Evolutionary conservation across 2,113 vertebrate genomes (phyloP), one percentile per base, ranked within the genome.

Genomic region (Cromileptes altivelis): DNA sequence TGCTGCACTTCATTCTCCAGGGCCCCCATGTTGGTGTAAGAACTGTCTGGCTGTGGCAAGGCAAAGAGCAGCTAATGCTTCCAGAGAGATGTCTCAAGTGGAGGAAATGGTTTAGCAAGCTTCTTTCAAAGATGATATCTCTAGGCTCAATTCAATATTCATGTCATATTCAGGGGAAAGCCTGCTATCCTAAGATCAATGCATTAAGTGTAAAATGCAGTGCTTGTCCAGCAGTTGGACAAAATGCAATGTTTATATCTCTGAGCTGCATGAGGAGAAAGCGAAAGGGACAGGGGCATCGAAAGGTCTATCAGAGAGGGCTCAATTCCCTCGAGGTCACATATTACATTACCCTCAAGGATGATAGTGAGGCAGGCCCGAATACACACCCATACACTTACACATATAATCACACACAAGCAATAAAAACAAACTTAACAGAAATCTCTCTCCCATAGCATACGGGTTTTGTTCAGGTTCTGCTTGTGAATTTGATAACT

Each of bases 291-390:
- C 40, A 57, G 49, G 79, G 40, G 57, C 57, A 80, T 76, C 85
- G 15, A 45, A 75, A 70, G 84, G 64, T 87, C 68, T 19, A 30
- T 70, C 84, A 68, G 75, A 75, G 55, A 76, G 82, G 64, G 27
- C 30, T 90, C 81, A 45, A 14, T 81, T 89, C 85, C 61, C 79
- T 82, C 61, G 18, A n/a, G 84, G 84, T 86, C 72, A 50, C 81
- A 89, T 86, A 86, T 82, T 88, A 73, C 87, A 85, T 92, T 90
- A 86, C 84, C 81, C 78, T 90, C 64, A 33, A 69, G 49, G 76
- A 81, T 82, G 62, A 85, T 68, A 83, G 65, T 21, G 62, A 78
- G 47, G 77, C 42, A 65, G 27, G 40, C 56, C n/a, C 15, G 25
- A 33, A 37, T 6, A 56, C 58, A 69, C 65, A 68, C 45, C 42